Evolutionary conservation across 2,113 vertebrate species (phyloP).

Genomic region (Epinephelus fuscoguttatus): DNA sequence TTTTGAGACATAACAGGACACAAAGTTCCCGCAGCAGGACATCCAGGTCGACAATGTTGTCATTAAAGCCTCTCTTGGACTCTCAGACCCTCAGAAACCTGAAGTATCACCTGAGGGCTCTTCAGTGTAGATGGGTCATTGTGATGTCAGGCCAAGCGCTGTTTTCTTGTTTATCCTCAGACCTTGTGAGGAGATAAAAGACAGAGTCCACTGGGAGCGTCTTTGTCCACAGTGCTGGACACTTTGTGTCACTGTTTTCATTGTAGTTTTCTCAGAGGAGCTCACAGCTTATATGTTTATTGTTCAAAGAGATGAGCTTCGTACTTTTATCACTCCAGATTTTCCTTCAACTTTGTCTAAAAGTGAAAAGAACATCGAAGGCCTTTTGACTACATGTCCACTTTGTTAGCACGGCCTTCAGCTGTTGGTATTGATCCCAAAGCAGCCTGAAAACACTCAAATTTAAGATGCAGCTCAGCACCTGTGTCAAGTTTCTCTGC

Average conservation of each 20-base stretch:
- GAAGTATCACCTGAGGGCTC: conserved; percentile 1
- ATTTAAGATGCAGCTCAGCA: too few relatives aligned
- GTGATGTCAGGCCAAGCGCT: neutral
- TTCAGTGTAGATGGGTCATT: conserved; percentile 11
- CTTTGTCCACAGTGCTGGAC: neutral
- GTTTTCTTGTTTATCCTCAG: neutral
- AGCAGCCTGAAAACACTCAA: neutral
- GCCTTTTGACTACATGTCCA: neutral
- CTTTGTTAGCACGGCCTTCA: neutral
- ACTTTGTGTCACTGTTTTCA: conserved; percentile 23
- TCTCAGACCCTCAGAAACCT: neutral
- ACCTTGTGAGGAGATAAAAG: conserved; percentile 17
- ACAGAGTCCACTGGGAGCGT: conserved; percentile 6
- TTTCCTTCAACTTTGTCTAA: neutral
- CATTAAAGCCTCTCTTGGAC: conserved; percentile 14
- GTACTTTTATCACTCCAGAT: neutral
- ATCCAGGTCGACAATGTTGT: neutral
- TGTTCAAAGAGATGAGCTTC: conserved; percentile 13
- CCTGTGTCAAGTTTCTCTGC: too few relatives aligned
- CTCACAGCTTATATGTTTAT: conserved; percentile 29
- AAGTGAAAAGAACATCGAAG: conserved; percentile 1
- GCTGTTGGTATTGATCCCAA: neutral
- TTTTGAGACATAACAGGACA: neutral
- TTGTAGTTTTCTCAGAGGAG: conserved; percentile 13
- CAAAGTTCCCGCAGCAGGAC: neutral